Evolutionary conservation across 2,113 vertebrate species (phyloP).

Genomic region (Esox niger): DNA sequence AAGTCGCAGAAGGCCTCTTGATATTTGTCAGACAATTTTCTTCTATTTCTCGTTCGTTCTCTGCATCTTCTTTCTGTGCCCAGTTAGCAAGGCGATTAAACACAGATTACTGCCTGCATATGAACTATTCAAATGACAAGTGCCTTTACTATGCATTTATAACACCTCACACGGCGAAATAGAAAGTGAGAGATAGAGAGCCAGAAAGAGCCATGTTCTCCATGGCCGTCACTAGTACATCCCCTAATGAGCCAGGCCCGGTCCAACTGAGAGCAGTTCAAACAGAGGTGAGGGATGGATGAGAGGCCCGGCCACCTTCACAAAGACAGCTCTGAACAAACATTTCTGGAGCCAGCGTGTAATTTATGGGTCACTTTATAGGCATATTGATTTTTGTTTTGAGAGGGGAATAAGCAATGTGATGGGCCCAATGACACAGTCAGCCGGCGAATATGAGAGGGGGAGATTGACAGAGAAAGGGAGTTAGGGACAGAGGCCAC

Average conservation of each 20-base stretch:
- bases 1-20: conserved; percentile 7
- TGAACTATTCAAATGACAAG: conserved; percentile 95
- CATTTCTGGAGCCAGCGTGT: conserved; percentile 80
- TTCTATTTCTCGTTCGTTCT: conserved; percentile 54
- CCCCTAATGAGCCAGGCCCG: conserved; percentile 89
- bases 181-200: conserved; percentile 1
- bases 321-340: conserved; percentile 86
- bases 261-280: conserved; percentile 80
- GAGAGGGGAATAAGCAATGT: conserved; percentile 88
- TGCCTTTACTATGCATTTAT: conserved; percentile 61
- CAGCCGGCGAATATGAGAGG: conserved; percentile 29
- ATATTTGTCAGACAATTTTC: neutral
- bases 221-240: conserved; percentile 79
- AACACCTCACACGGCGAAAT: conserved; percentile 22
- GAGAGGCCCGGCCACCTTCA: conserved; percentile 83
- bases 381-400: conserved; percentile 95
- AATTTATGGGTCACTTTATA: conserved; percentile 91
- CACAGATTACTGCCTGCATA: conserved; percentile 93
- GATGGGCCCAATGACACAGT: conserved; percentile 71
- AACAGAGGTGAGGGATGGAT: conserved; percentile 88
- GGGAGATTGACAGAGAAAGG: neutral
- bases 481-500: conserved; percentile 8
- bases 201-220: conserved; percentile 71
- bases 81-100: conserved; percentile 95
- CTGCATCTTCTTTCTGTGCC: conserved; percentile 78